These are phyloP conservation scores for Pangasius sanitwongsei DNA, from an alignment of 2,797 vertebrate genomes.

Conservation along the genomic window DNA sequence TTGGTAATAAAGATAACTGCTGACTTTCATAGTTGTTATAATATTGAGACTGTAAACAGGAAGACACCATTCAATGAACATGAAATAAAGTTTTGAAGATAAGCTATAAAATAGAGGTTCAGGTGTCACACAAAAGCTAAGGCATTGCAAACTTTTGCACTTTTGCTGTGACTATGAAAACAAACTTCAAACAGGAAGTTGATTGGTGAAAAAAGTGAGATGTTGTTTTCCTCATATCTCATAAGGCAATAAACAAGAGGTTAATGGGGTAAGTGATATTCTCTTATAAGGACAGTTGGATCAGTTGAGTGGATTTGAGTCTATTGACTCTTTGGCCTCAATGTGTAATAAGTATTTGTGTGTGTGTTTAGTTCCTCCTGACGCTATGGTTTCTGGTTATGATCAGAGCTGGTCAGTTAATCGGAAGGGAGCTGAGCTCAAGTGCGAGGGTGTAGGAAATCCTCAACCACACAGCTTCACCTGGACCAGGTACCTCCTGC, in stretches of 20 bases:
- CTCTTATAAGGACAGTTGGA: not conserved
- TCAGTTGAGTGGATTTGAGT: not conserved
- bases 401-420: conserved; percentile 62
- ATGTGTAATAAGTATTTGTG: not conserved
- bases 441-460: conserved; percentile 65
- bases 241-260: not conserved
- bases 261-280: not conserved
- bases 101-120: not conserved
- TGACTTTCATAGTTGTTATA: not conserved
- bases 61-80: not conserved
- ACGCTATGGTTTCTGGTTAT: conserved; percentile 62
- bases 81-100: not conserved
- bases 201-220: not conserved
- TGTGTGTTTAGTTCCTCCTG: conserved; percentile 73
- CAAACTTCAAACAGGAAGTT: not conserved
- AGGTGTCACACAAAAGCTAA: not conserved
- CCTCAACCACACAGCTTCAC: conserved; percentile 70
- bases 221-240: not conserved
- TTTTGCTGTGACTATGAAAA: not conserved
- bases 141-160: not conserved
- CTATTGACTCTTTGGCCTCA: not conserved
- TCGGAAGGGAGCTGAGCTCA: conserved; percentile 66
- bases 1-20: not conserved
- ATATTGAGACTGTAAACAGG: not conserved
- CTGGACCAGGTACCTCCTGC: conserved; percentile 72